Percentiles rank a stretch among this genome's conserved stretches.
Conservation (phyloP, 2,113 vertebrate genomes). For the Oreochromis niloticus region DNA sequence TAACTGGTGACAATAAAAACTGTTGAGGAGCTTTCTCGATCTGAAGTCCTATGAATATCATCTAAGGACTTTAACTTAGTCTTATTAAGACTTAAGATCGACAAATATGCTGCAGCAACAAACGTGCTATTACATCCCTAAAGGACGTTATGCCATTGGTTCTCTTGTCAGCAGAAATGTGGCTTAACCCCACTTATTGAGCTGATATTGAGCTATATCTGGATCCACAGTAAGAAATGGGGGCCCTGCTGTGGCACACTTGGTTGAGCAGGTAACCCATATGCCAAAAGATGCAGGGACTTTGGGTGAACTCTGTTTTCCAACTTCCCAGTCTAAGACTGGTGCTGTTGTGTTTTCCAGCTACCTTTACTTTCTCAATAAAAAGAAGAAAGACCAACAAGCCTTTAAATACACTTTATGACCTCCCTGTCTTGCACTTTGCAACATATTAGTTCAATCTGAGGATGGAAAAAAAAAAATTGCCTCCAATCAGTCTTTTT, state of each 20-base stretch:
- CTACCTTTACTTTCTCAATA: neutral
- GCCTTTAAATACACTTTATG: accelerated
- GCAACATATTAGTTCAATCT: neutral
- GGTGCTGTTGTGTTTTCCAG: neutral
- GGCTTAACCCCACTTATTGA: neutral
- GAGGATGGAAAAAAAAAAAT: neutral
- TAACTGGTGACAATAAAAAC: neutral
- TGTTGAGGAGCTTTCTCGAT: neutral
- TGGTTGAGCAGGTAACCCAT: neutral
- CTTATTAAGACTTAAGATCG: neutral
- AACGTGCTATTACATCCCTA: neutral
- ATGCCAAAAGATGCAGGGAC: neutral
- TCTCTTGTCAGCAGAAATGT: neutral
- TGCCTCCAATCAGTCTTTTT: neutral
- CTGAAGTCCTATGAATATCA: neutral
- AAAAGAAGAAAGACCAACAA: neutral
- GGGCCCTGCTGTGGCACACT: neutral
- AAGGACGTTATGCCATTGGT: neutral
- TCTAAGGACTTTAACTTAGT: neutral
- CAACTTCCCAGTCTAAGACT: neutral
- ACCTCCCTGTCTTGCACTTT: neutral
- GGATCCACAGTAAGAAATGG: neutral
- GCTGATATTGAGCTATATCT: neutral
- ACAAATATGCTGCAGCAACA: neutral
- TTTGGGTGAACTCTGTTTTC: neutral